phyloP scores from a whole-genome alignment of 2,113 vertebrate genomes.

The Leptodactylus fuscus region DNA sequence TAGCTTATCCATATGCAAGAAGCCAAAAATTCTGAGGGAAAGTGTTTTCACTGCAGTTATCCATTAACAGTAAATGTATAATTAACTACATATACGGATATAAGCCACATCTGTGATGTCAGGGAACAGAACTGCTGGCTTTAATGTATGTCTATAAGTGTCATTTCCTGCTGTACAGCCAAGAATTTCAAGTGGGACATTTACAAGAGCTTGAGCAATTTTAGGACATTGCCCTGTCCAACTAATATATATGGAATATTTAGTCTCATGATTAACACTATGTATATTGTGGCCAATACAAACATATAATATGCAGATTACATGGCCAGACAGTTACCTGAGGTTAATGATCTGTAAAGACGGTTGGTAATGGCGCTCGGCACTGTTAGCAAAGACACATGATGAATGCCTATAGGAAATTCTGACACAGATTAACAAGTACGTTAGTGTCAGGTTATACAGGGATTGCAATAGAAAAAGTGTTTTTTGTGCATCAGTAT shows the following conservation, averaged over 20 bases:
- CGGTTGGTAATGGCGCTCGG: not conserved
- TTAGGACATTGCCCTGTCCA: not conserved
- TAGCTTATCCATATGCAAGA: no score
- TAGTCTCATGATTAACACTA: not conserved
- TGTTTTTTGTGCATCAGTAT: not conserved
- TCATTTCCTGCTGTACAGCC: not conserved
- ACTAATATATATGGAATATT: not conserved
- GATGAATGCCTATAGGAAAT: not conserved
- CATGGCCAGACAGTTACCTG: not conserved
- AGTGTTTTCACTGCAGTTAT: no score
- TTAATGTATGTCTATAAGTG: constrained; percentile 19
- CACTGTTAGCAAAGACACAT: not conserved
- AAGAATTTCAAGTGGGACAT: constrained; percentile 15
- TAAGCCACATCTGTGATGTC: no score
- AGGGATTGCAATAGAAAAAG: not conserved
- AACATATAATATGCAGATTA: constrained; percentile 25
- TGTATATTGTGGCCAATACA: not conserved
- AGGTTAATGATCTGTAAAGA: not conserved
- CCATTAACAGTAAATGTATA: no score
- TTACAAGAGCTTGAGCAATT: not conserved
- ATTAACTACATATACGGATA: no score
- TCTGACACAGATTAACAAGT: not conserved
- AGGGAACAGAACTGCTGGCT: not conserved
- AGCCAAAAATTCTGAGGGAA: no score
- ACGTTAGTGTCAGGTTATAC: not conserved